Evolutionary conservation across 2,797 vertebrate species (phyloP), one percentile per base, ranked within the genome.

Genomic region (Etheostoma nigrum): DNA sequence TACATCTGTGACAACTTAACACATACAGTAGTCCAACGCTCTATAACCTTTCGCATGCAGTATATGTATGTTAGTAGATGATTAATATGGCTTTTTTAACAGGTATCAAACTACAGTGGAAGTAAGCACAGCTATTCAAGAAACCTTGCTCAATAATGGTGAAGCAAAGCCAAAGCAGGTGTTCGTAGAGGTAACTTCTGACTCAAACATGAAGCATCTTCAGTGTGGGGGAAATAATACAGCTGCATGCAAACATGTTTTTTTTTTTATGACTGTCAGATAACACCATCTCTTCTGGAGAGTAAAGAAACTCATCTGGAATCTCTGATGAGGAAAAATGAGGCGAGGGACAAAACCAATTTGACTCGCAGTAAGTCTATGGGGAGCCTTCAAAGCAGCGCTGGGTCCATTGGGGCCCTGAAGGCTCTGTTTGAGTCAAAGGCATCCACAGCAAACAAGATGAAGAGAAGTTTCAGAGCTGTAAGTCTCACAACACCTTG

Each of bases 401-500:
- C 52, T 0, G 19, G 64, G 4, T 91, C 93, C 65, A 94, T 93
- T 0, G 77, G 71, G 13, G 65, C 89, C 52, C 90, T 95, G 66
- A 93, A 74, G 79, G 90, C 89, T 48, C 76, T 90, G 67, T 96
- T 95, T 71, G 95, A 96, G 87, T 80, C 90, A 1, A 93, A 91
- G 66, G 66, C 67, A 27, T 52, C 21, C 4, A 21, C 69, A 7
- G 63, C 65, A 25, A 77, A 48, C 42, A 54, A 72, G 11, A 2
- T 5, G 14, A 82, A 51, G 83, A 80, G 72, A 67, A 65, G 44
- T n/a, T 58, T 82, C 78, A 82, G 72, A 85, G 48, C 54, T 42
- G 51, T 11, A 51, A 71, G 54, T n/a, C 27, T 71, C 66, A 60
- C 30, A 0, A 60, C 73, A 13, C 13, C 51, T 25, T 1, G 59